Evolutionary conservation across 2,113 vertebrate genomes (phyloP).

Genomic region (Apus apus): DNA sequence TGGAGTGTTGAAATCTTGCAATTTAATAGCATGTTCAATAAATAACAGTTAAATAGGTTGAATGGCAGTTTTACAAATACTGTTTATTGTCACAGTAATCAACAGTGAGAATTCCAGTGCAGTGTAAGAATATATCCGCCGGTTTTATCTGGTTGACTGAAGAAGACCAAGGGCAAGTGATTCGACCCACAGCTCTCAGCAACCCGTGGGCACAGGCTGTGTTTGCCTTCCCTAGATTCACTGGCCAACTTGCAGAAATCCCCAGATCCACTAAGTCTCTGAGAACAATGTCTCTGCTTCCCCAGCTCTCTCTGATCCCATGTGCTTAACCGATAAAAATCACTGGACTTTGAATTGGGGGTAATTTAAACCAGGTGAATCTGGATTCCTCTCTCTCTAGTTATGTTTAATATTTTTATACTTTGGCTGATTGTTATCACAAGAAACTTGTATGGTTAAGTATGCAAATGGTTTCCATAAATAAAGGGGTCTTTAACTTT

Average conservation of each 20-base stretch:
- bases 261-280: neutral
- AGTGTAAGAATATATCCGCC: neutral
- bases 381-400: neutral
- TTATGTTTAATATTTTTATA: neutral
- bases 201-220: accelerated
- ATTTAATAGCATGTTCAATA: neutral
- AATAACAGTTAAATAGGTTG: neutral
- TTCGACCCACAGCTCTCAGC: neutral
- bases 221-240: neutral
- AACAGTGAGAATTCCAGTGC: neutral
- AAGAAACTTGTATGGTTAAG: neutral
- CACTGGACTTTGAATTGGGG: neutral
- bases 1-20: neutral
- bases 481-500: neutral
- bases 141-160: neutral
- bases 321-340: neutral
- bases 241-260: neutral
- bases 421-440: neutral
- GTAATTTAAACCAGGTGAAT: neutral
- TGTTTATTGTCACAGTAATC: neutral
- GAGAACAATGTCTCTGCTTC: neutral
- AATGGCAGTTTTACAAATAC: neutral
- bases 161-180: neutral
- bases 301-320: neutral
- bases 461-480: neutral